Evolutionary conservation across 2,888 invertebrate species (phyloP), one percentile per base, ranked within the genome.

Genomic region (Oasisia sp.): DNA sequence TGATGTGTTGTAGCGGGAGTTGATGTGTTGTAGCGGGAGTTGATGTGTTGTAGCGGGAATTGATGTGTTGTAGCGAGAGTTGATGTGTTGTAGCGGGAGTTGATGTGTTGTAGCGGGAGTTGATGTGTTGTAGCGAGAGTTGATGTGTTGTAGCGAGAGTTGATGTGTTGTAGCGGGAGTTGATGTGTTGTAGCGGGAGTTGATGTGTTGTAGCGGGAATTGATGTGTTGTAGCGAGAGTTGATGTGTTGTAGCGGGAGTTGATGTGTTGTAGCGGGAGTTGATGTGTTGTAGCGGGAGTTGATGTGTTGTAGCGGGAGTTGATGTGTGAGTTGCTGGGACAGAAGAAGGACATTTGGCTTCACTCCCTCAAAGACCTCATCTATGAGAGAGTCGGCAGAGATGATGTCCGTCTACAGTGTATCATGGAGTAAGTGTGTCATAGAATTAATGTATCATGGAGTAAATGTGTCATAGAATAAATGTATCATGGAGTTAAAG

Each of bases 241-340:
- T 74, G 74, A 74, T 74, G 27, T 74, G 74, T 27, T 74, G 74
- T 74, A 74, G 74, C 27, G 27, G 74, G 74, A 74, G 74, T 74
- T 74, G 74, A 74, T 74, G 74, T 74, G 27, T 27, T 74, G 27
- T 74, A 74, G 74, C 0, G 1, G 74, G 74, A 74, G 27, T 74
- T 74, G 74, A 74, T 74, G 74, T 74, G 74, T 74, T 74, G 74
- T 74, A 74, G 74, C 74, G 74, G 58, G 58, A 58, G 58, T 58
- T 12, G 58, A 58, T 58, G 58, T 58, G 58, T 94, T 97, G 11
- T 96, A 98, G 98, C 97, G 98, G 95, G 97, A 98, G 95, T 97
- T 99, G 92, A 97, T 99, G 90, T 98, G 98, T 95, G 98, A 98
- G 95, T 97, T 99, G 91, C 97, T 99, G 92, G 99, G 99, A 45